A percentile compares a stretch with the other conserved stretches of the same genome.
phyloP scores from a whole-genome alignment of 2,797 vertebrate genomes.

The Phrynocephalus vlangalii region DNA sequence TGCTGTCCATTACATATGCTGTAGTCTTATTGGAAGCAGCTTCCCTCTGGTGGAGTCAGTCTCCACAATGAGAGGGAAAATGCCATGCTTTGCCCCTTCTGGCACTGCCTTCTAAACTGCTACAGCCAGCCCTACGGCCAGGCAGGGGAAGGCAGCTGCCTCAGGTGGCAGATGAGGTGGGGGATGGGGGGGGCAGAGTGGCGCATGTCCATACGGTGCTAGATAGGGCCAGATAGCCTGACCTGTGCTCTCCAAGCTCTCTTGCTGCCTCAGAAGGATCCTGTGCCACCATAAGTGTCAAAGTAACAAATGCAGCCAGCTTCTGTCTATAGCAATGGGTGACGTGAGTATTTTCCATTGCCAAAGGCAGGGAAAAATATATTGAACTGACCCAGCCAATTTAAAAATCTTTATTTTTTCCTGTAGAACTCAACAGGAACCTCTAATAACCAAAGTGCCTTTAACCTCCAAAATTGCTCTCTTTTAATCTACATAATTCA shows the following conservation, averaged over 20 bases:
- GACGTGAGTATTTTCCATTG: neutral
- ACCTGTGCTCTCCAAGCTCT: neutral
- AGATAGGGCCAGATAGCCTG: neutral
- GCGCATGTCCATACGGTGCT: neutral
- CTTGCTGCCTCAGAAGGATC: neutral
- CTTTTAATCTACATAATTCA: neutral
- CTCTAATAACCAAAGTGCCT: neutral
- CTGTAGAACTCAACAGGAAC: neutral
- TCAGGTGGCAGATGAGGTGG: neutral
- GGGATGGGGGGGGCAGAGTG: neutral
- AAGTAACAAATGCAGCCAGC: neutral
- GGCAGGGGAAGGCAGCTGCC: neutral
- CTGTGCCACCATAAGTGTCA: neutral
- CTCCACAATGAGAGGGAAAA: no score
- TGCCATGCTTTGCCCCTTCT: neutral
- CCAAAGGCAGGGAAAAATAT: neutral
- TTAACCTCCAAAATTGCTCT: neutral
- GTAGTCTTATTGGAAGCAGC: neutral
- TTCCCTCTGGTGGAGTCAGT: neutral
- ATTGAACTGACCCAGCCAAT: neutral
- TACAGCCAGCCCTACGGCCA: neutral
- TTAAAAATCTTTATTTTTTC: neutral
- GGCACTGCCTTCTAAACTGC: neutral
- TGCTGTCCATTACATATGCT: no score
- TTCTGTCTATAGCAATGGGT: neutral